Percentiles rank a stretch among this genome's conserved stretches.
Conservation (phyloP, 2,113 vertebrate species). For the Apteryx owenii region DNA sequence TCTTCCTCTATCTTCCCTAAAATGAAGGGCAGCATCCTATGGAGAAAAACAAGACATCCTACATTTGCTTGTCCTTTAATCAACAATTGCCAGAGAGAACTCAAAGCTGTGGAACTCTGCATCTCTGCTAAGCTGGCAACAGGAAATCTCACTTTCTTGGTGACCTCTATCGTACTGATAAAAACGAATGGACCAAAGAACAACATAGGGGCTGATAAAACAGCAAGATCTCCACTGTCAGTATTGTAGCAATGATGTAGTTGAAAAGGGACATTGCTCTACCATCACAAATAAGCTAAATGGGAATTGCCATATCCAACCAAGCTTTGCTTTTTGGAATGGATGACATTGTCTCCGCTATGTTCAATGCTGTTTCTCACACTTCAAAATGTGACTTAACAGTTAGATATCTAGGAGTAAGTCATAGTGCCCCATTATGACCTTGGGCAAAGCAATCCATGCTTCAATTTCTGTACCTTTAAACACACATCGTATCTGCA, state of each 20-base stretch:
- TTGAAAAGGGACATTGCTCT: neutral
- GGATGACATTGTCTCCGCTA: neutral
- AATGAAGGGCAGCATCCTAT: neutral
- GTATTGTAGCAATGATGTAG: neutral
- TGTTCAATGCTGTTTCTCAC: neutral
- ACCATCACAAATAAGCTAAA: neutral
- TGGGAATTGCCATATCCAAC: neutral
- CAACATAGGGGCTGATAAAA: neutral
- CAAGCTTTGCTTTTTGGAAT: neutral
- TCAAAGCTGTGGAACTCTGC: conserved; percentile 1
- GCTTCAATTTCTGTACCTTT: neutral
- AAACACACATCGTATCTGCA: neutral
- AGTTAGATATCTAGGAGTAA: neutral
- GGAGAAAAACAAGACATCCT: neutral
- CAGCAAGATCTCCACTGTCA: neutral
- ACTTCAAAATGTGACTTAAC: neutral
- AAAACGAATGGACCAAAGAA: neutral
- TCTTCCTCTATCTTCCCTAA: neutral
- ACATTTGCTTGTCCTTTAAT: conserved; percentile 17
- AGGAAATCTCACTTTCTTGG: neutral
- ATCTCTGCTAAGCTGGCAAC: neutral
- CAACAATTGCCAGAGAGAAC: neutral
- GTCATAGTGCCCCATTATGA: neutral
- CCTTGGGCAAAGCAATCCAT: neutral
- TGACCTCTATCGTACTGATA: conserved; percentile 16